Conservation (phyloP, 2,888 invertebrate species). For the Melinaea menophilus region DNA sequence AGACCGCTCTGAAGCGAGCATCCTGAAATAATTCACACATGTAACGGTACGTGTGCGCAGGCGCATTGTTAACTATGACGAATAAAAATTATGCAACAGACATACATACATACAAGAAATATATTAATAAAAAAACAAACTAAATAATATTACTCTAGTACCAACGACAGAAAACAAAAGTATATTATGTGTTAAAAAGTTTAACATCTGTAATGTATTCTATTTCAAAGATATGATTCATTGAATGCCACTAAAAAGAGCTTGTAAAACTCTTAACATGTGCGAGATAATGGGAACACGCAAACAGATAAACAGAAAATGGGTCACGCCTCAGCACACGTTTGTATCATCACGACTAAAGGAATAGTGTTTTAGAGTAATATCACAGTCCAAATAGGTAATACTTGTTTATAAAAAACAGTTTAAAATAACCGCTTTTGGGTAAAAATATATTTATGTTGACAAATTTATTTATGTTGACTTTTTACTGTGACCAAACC, state of each 20-base stretch:
- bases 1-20: slow-evolving; percentile 26
- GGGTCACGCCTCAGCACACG: not conserved
- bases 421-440: too few species aligned
- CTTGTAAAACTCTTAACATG: slow-evolving; percentile 1
- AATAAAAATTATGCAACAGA: too few species aligned
- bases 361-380: not conserved
- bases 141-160: too few species aligned
- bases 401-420: too few species aligned
- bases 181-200: too few species aligned
- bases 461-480: too few species aligned
- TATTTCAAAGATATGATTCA: slow-evolving; percentile 1
- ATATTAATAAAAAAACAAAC: too few species aligned
- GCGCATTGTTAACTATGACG: slow-evolving; percentile 9
- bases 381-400: not conserved
- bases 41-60: slow-evolving; percentile 29
- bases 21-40: slow-evolving; percentile 49
- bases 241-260: not conserved
- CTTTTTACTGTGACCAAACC: too few species aligned
- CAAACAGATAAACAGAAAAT: not conserved
- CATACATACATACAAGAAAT: too few species aligned
- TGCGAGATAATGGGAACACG: slow-evolving; percentile 3
- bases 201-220: too few species aligned
- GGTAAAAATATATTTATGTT: too few species aligned
- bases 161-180: too few species aligned
- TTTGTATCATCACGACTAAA: not conserved